A percentile compares a stretch with the other conserved stretches of the same genome.
Conservation (phyloP, 2,888 invertebrate species). For the Phragmatobia fuliginosa region DNA sequence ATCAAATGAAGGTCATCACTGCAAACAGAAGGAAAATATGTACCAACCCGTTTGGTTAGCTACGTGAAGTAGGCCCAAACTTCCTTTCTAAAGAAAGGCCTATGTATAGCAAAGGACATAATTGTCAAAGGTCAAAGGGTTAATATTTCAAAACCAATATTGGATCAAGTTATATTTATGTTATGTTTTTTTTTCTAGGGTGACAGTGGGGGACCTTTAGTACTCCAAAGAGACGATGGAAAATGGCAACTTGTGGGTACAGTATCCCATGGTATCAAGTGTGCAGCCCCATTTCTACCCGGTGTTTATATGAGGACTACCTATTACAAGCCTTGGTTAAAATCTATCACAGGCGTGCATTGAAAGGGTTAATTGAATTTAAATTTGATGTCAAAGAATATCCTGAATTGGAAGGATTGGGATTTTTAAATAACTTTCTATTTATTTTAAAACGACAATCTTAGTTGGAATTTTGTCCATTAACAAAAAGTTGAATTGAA, state of each 20-base stretch:
- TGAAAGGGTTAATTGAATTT: constrained; percentile 56
- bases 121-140: too few species aligned
- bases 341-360: constrained; percentile 93
- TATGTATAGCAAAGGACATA: too few species aligned
- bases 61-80: too few species aligned
- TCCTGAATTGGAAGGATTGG: background rate
- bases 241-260: constrained; percentile 96
- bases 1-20: too few species aligned
- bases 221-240: constrained; percentile 93
- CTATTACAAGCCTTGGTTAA: constrained; percentile 96
- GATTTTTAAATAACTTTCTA: background rate
- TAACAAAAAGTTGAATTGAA: background rate
- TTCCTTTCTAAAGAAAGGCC: too few species aligned
- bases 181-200: constrained; percentile 86
- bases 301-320: constrained; percentile 98
- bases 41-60: too few species aligned
- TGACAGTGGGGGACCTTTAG: constrained; percentile 96
- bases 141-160: background rate
- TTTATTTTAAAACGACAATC: background rate
- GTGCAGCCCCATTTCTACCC: constrained; percentile 96
- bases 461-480: too few species aligned
- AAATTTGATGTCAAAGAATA: background rate
- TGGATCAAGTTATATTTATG: background rate
- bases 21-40: too few species aligned
- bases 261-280: constrained; percentile 97